Percentiles rank a stretch among this genome's conserved stretches.
Evolutionary conservation across 2,797 vertebrate species (phyloP).

Genomic region (Pipistrellus pygmaeus): DNA sequence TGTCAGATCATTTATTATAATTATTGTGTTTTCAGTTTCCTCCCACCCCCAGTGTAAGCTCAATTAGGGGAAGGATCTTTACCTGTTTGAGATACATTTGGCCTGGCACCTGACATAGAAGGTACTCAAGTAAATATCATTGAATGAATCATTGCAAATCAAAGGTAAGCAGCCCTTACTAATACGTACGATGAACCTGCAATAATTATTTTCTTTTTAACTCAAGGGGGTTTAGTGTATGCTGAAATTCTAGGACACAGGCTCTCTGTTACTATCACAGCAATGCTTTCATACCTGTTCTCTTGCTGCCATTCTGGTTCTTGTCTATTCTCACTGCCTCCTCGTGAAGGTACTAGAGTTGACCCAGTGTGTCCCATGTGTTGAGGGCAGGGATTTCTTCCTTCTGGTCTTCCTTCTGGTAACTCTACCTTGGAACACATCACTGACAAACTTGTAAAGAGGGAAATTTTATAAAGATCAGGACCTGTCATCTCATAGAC

Average conservation of each 20-base stretch:
- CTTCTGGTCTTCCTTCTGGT: not conserved
- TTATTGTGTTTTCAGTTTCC: not conserved
- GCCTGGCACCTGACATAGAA: not conserved
- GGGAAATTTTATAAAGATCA: not conserved
- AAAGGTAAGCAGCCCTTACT: not conserved
- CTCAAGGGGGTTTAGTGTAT: not conserved
- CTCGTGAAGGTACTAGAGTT: not conserved
- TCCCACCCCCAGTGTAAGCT: not conserved
- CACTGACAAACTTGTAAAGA: not conserved
- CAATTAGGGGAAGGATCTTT: not conserved
- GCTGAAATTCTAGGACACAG: not conserved
- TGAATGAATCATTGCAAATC: not conserved
- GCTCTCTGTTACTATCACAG: not conserved
- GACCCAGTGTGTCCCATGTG: not conserved
- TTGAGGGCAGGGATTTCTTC: not conserved
- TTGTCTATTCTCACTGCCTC: not conserved
- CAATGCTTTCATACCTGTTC: not conserved
- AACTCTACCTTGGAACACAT: not conserved
- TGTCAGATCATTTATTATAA: not conserved
- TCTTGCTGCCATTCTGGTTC: not conserved
- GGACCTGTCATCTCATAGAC: not conserved
- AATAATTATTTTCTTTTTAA: not conserved
- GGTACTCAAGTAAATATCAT: not conserved
- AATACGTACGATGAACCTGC: not conserved
- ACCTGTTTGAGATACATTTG: not conserved